Evolutionary conservation across 2,797 vertebrate species (phyloP), one percentile per base, ranked within the genome.

Genomic region (Pterois miles): DNA sequence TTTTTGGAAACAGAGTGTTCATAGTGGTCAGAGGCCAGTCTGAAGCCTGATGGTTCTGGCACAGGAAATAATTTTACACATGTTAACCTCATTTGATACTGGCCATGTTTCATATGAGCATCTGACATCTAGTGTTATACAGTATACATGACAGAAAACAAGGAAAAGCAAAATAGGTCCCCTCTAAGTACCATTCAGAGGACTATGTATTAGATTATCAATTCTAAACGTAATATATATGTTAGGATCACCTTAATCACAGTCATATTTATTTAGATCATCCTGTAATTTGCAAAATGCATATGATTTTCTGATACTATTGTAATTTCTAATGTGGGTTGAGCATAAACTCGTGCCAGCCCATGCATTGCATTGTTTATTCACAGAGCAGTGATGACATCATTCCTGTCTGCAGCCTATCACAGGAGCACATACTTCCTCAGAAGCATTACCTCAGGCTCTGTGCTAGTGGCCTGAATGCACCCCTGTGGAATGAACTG

Each of bases 401-500:
- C 16, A 58, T 70, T 52, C 69, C 38, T 33, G 23, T 48, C 58
- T 34, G 66, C 33, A 53, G 58, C 8, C 48, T 64, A 46, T 50
- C 69, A 33, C 50, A 66, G 58, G 27, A 43, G 23, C 56, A 25
- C 16, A 48, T 4, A 16, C 3, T 2, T 53, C 62, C 43, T 76
- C 56, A 23, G 27, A 74, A 50, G 60, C 40, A 8, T n/a, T 31
- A 6, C 59, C 31, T 20, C 31, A 10, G 10, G 33, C 40, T 43
- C 65, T 14, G 27, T 54, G 43, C 36, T 33, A 16, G 59, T 58
- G 27, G 56, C 34, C 36, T 46, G 25, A 13, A n/a, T 52, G 27
- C 43, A 58, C 81, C 82, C 65, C 64, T 63, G 40, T 50, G 76
- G 72, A 79, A 71, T 69, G 50, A 78, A 52, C 12, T 52, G 36